Evolutionary conservation across 2,113 vertebrate species (phyloP), one percentile per base, ranked within the genome.

Genomic region (Ammospiza caudacuta): DNA sequence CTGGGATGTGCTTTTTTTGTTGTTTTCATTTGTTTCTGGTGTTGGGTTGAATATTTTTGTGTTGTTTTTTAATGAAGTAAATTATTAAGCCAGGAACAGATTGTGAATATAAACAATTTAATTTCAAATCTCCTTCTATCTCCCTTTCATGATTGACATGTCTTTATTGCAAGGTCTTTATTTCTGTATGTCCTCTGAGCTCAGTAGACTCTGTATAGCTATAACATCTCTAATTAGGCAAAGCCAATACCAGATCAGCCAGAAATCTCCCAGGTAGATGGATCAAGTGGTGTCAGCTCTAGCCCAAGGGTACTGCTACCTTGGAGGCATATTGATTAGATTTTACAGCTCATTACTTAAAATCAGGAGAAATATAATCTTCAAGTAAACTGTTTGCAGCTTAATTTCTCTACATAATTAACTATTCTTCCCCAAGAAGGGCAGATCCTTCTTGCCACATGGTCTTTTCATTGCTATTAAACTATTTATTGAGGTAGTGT

Each of bases 271-370:
- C 47, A 74, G 41, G 85, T 61, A 54, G 39, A 77, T 59, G 63
- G 35, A 87, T 47, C 78, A 83, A 85, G 39, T 61, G 52, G 22
- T 83, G 31, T 22, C 68, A 92, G 28, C n/a, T 85, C 58, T 31
- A 83, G 25, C 63, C 64, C 70, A 85, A 87, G 66, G 24, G 14
- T 41, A 85, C 49, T 39, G 15, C 33, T 93, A 54, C 79, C 80
- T 94, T 62, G 43, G 46, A 94, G 92, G 51, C 44, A 92, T n/a
- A 87, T 57, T 79, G 83, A 87, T 95, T 81, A 87, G 64, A 89
- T 97, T 95, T 96, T 94, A 83, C 51, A 96, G 73, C 70, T 95
- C 90, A 86, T 97, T 94, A 82, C 79, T 81, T 94, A 92, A 94
- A 94, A 93, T 86, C 70, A 93, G 76, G 47, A 76, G 73, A 88